Percentiles rank a stretch among this genome's conserved stretches.
These are phyloP conservation scores for Balanococcus diminutus DNA, from an alignment of 2,888 invertebrate genomes.

Conservation along the genomic window DNA sequence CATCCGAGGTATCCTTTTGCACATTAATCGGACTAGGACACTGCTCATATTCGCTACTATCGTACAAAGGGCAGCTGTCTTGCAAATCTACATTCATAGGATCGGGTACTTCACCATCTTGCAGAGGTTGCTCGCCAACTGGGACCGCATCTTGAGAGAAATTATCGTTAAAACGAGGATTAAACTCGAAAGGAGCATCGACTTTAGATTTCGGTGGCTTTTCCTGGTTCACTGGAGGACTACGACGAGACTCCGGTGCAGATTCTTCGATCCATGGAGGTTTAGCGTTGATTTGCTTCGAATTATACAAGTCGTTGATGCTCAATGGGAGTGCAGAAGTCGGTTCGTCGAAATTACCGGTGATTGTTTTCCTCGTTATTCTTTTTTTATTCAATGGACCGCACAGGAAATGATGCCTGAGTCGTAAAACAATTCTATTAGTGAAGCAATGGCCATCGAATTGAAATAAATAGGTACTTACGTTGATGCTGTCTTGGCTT, in stretches of 20 bases:
- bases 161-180: background rate
- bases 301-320: background rate
- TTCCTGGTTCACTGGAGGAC: background rate
- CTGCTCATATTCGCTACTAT: background rate
- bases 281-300: background rate
- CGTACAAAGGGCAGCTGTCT: background rate
- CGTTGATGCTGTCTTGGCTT: background rate
- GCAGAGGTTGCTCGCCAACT: background rate
- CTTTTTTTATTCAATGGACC: slow-evolving; percentile 1
- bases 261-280: background rate
- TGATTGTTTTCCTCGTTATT: background rate
- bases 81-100: background rate
- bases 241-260: too few relatives aligned
- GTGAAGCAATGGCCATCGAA: background rate
- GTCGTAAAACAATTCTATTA: background rate
- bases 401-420: background rate
- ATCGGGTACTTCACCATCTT: background rate
- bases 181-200: background rate
- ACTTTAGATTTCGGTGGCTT: background rate
- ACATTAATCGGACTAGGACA: background rate
- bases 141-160: background rate
- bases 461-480: background rate
- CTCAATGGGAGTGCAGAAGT: background rate
- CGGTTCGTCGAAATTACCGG: background rate
- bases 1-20: background rate